These are phyloP conservation scores for Origma solitaria DNA, from an alignment of 2,113 vertebrate species.

Conservation along the genomic window DNA sequence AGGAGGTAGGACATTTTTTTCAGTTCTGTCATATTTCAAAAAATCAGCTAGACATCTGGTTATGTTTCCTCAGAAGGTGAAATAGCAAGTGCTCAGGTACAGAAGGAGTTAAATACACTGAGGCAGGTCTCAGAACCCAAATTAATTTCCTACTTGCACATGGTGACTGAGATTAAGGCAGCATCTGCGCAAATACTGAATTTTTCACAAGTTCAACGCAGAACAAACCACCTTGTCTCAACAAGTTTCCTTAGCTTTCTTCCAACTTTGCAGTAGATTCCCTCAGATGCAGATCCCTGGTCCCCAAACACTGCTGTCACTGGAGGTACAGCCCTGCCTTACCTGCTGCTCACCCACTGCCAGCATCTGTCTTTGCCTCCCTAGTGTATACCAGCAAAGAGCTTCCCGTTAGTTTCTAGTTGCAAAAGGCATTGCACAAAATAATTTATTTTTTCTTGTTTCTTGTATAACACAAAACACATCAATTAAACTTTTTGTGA, in stretches of 20 bases:
- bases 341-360: background rate
- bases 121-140: background rate
- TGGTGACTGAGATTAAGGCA: background rate
- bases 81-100: background rate
- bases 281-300: background rate
- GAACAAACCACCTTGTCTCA: background rate
- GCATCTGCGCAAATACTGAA: background rate
- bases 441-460: background rate
- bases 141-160: background rate
- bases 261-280: background rate
- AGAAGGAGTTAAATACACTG: background rate
- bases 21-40: background rate
- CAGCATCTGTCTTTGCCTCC: background rate
- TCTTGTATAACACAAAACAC: background rate
- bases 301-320: accelerated
- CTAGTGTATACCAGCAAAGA: background rate
- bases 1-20: background rate
- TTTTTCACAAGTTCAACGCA: background rate
- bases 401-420: background rate
- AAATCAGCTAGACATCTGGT: background rate
- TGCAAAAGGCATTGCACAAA: background rate
- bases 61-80: background rate
- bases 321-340: background rate
- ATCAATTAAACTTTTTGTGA: background rate
- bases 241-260: background rate